phyloP scores from a whole-genome alignment of 2,797 vertebrate genomes.

The Falco novaeseelandiae region DNA sequence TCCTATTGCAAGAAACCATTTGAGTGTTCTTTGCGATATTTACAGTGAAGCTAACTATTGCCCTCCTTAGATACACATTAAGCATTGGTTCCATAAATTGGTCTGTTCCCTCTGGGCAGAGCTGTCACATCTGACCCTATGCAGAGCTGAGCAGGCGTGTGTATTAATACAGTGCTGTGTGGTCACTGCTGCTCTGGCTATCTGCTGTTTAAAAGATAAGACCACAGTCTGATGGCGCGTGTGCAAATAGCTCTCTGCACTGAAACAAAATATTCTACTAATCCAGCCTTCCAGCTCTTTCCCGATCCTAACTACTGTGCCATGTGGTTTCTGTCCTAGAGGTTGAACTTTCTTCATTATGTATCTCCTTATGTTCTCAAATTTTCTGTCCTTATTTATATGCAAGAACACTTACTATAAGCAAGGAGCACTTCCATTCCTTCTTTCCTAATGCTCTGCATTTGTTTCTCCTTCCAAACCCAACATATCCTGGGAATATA shows the following conservation, averaged over 20 bases:
- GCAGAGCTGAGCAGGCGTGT: constrained; percentile 1
- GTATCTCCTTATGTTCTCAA: not conserved
- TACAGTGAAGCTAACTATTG: constrained; percentile 11
- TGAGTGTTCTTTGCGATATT: constrained; percentile 31
- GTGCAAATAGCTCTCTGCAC: not conserved
- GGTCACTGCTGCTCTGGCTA: not conserved
- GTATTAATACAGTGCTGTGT: not conserved
- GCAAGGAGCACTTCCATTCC: not conserved
- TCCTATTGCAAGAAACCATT: not conserved
- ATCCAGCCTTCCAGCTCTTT: not conserved
- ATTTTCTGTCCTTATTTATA: not conserved
- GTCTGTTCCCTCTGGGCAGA: not conserved
- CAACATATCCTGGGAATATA: not conserved
- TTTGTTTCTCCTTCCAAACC: not conserved
- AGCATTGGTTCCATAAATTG: not conserved
- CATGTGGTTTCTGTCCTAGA: not conserved
- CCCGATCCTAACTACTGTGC: not conserved
- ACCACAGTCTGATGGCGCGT: not conserved
- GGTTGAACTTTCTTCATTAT: not conserved
- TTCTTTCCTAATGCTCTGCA: not conserved
- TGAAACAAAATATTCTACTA: not conserved
- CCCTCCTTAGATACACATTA: not conserved
- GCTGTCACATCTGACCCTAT: not conserved
- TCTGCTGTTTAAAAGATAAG: not conserved
- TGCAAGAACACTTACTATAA: not conserved